phyloP scores from a whole-genome alignment of 2,888 invertebrate genomes.

The Eurytoma adleriae region DNA sequence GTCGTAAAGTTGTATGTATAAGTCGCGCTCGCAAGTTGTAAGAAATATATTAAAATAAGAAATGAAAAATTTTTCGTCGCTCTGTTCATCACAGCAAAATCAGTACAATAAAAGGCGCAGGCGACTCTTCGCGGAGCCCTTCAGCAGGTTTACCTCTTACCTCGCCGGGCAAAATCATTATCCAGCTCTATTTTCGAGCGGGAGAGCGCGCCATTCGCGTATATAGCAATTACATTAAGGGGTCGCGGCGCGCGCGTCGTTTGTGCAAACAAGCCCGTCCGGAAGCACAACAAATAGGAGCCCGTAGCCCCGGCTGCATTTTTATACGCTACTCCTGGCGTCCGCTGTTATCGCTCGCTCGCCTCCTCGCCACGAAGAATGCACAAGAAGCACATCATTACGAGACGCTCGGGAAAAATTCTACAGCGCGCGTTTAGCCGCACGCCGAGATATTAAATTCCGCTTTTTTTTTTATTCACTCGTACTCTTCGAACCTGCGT shows the following conservation, averaged over 20 bases:
- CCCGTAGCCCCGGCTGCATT: neutral
- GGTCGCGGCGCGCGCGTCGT: neutral
- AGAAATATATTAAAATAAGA: too few species aligned
- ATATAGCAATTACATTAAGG: neutral
- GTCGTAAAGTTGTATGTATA: too few species aligned
- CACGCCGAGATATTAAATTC: conserved; percentile 14
- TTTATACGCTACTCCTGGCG: neutral
- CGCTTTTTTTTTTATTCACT: neutral
- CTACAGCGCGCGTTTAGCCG: conserved; percentile 6
- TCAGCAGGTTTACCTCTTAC: too few species aligned
- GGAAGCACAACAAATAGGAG: conserved; percentile 1
- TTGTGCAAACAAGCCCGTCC: neutral
- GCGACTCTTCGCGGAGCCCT: too few species aligned
- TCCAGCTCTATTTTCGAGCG: too few species aligned
- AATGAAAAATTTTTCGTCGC: too few species aligned
- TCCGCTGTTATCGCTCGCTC: neutral
- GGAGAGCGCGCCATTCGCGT: neutral
- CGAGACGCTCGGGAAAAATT: conserved; percentile 11
- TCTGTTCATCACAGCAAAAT: too few species aligned
- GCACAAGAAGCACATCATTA: conserved; percentile 8
- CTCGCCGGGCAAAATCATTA: too few species aligned
- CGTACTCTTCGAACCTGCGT: neutral
- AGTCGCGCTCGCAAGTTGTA: too few species aligned
- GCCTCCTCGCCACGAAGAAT: neutral
- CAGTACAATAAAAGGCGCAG: too few species aligned